Percentiles rank a stretch among this genome's conserved stretches.
Evolutionary conservation across 2,113 vertebrate species (phyloP).

Genomic region (Lichenostomus cassidix): DNA sequence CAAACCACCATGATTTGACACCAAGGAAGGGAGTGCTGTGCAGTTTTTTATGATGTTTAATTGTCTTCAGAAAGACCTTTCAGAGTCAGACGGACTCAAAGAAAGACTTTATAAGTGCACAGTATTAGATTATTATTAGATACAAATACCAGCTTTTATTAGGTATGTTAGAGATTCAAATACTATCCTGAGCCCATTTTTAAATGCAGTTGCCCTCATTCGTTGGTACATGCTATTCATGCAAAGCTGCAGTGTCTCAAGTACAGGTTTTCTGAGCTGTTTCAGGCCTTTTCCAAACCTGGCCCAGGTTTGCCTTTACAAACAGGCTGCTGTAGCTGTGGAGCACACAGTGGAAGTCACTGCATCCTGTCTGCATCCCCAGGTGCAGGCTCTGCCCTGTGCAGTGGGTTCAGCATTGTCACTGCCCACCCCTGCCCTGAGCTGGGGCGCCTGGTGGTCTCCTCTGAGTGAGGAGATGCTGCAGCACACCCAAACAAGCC

Average conservation of each 20-base stretch:
- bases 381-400: fast-evolving
- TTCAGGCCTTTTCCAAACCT: neutral
- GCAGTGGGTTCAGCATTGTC: neutral
- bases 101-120: neutral
- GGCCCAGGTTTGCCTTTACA: neutral
- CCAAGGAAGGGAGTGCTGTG: neutral
- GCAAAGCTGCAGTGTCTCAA: neutral
- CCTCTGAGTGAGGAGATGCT: fast-evolving
- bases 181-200: neutral
- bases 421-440: neutral
- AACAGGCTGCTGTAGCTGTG: neutral
- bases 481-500: neutral
- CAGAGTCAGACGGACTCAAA: neutral
- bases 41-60: neutral
- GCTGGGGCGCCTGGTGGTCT: fast-evolving
- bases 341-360: fast-evolving
- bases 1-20: neutral
- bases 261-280: neutral
- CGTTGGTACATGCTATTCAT: fast-evolving
- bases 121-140: neutral
- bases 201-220: neutral
- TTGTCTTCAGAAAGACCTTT: neutral
- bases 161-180: neutral
- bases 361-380: fast-evolving
- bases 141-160: neutral